Conservation (phyloP, 2,888 invertebrate species). For the Gisinianus flammeolus region DNA sequence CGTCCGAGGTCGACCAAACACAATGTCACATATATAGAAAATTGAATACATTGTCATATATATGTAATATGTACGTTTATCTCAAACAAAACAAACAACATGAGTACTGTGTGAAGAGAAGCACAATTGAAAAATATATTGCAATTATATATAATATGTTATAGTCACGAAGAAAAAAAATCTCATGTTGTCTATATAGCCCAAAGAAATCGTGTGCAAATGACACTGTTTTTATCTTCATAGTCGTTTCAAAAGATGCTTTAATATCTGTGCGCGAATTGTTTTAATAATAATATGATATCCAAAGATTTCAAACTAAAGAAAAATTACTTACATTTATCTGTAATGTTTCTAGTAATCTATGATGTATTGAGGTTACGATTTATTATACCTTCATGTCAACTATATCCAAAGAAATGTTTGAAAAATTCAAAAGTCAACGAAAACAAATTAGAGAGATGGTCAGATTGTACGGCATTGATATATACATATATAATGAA, state of each 20-base stretch:
- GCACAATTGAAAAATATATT: not conserved
- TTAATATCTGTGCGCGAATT: not conserved
- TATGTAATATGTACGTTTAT: too few species aligned
- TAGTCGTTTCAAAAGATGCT: conserved; percentile 13
- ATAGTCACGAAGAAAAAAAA: not conserved
- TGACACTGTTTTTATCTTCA: not conserved
- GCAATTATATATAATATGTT: not conserved
- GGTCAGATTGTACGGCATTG: too few species aligned
- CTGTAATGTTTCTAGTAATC: not conserved
- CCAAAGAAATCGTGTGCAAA: not conserved
- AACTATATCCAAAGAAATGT: not conserved
- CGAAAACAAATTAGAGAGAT: too few species aligned
- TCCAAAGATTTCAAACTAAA: conserved; percentile 26
- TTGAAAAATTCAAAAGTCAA: not conserved
- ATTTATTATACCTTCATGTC: not conserved
- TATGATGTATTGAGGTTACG: not conserved
- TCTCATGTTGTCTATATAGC: not conserved
- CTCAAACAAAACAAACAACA: not conserved
- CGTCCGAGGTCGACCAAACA: conserved; percentile 11
- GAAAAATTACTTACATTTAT: not conserved
- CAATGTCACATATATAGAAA: not conserved
- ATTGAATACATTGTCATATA: not conserved
- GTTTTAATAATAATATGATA: not conserved
- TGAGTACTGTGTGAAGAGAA: not conserved
- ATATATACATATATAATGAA: not conserved